phyloP scores from a whole-genome alignment of 2,888 invertebrate genomes.

The Pecten maximus region DNA sequence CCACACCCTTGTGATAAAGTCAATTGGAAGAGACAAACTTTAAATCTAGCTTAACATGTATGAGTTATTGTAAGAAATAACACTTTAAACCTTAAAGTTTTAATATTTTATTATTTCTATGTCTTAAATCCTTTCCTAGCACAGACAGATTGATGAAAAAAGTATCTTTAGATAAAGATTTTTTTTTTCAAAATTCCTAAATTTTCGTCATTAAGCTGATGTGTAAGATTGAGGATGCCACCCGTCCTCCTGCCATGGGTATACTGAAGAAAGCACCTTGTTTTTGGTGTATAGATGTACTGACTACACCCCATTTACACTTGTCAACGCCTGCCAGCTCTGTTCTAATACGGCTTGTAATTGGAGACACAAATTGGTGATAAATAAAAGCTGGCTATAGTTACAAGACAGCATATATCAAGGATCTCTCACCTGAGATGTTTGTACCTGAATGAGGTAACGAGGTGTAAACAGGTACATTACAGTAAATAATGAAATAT shows the following conservation, averaged over 20 bases:
- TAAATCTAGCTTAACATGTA: not conserved
- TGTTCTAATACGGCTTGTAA: not conserved
- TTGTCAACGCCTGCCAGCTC: slow-evolving; percentile 16
- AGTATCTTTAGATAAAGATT: not conserved
- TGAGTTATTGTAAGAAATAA: not conserved
- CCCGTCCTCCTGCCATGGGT: not conserved
- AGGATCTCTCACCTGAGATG: slow-evolving; percentile 3
- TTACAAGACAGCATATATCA: not conserved
- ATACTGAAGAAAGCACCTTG: not conserved
- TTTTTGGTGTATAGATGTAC: not conserved
- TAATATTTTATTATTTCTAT: not conserved
- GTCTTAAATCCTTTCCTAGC: not conserved
- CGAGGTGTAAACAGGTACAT: not conserved
- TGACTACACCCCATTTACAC: not conserved
- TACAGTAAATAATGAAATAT: not conserved
- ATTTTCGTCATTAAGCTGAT: not conserved
- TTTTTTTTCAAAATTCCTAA: not conserved
- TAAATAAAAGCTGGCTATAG: not conserved
- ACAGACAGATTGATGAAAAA: not conserved
- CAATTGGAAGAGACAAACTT: not conserved
- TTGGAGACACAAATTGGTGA: slow-evolving; percentile 15
- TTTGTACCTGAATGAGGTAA: slow-evolving; percentile 9
- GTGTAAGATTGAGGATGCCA: not conserved
- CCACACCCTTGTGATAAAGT: not conserved
- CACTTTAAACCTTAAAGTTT: not conserved